Evolutionary conservation across 1,140 invertebrate genomes (phyloP).

Genomic region (Eufriesea mexicana): DNA sequence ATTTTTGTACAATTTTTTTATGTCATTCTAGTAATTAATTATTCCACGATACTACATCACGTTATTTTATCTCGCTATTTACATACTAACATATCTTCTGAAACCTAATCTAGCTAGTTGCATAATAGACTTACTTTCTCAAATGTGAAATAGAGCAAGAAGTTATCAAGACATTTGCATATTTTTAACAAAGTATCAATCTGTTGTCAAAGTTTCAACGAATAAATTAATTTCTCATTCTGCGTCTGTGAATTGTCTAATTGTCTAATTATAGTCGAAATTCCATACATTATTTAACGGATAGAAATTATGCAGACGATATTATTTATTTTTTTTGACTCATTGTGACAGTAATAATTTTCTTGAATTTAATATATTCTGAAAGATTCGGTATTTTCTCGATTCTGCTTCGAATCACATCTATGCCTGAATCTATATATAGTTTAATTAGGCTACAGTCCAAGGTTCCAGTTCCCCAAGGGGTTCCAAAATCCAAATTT

Average conservation of each 20-base stretch:
- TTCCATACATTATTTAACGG: not conserved
- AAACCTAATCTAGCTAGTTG: not conserved
- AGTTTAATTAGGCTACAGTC: constrained; percentile 19
- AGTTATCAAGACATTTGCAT: not conserved
- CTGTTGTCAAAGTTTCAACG: not conserved
- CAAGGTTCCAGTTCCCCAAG: not conserved
- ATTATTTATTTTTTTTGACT: not conserved
- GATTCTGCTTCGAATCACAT: not conserved
- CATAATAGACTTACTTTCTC: not conserved
- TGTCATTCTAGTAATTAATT: not conserved
- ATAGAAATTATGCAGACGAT: not conserved
- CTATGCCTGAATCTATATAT: constrained; percentile 25
- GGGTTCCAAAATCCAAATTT: constrained; percentile 7
- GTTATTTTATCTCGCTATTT: not conserved
- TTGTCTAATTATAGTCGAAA: not conserved
- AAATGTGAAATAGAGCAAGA: not conserved
- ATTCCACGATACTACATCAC: not conserved
- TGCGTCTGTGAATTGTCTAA: constrained; percentile 15
- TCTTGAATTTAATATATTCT: not conserved
- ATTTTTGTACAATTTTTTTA: constrained; percentile 9
- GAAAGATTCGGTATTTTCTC: not conserved
- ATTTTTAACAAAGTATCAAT: not conserved
- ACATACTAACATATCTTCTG: not conserved
- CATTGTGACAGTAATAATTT: too few relatives aligned
- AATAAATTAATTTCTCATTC: constrained; percentile 13